Base-by-base conservation (phyloP, 2,797 vertebrate genomes). In the Neopelma chrysocephalum region DNA sequence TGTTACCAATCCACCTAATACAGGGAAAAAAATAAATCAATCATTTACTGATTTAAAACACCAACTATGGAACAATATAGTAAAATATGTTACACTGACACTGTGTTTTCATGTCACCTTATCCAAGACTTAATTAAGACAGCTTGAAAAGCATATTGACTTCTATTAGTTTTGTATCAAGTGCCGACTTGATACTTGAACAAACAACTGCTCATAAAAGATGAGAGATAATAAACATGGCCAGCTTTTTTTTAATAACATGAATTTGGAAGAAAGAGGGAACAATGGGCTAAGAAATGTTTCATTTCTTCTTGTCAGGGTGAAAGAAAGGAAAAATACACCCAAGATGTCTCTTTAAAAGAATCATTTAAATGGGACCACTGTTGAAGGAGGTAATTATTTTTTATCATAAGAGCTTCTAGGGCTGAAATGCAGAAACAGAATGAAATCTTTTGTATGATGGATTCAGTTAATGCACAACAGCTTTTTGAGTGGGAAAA, bases 381-480 rank as follows among this genome's bases (percentile, higher is more conserved):
- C 57, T 95, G 81, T 53, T 10, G 9, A 93, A 93, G 50, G 50
- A 93, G 91, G 78, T 78, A 94, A 94, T 96, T 94, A 77, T 90
- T 94, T 94, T 95, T 95, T 73, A 73, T 93, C 80, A 70, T 82
- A 80, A 91, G 91, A 96, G 82, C 77, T 84, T 95, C 94, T 89
- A 87, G 57, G 78, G 16, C 45, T 95, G 94, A 95, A 95, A 89
- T 77, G 45, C 70, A 90, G 96, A 94, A 96, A 82, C 32, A 80
- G 88, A 94, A 93, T 80, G 72, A 65, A 78, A 88, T 85, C 69
- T 95, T 95, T 87, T 65, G 38, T 92, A 12, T 60, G 85, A 95
- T 87, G 77, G 88, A 95, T 95, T 82, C 61, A 82, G 71, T 89
- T 95, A 96, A 95, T 92, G 81, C 19, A 91, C 76, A 25, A 16